phyloP scores from a whole-genome alignment of 2,797 vertebrate species.

The Aldrovandia affinis region DNA sequence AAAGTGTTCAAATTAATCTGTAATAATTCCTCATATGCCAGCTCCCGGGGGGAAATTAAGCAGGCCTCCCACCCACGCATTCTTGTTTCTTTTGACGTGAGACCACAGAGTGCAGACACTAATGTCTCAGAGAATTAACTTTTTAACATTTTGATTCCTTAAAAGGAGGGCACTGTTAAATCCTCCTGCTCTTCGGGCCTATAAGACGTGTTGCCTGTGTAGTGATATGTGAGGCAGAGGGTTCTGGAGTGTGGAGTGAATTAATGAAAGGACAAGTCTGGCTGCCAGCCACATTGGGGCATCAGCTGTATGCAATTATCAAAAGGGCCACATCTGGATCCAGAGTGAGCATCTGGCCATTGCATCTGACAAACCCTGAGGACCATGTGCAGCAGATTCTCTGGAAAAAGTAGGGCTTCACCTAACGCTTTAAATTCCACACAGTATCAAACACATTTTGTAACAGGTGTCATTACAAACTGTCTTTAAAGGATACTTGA shows the following conservation, averaged over 20 bases:
- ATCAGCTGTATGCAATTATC: conserved; percentile 63
- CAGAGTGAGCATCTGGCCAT: background rate
- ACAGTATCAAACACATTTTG: background rate
- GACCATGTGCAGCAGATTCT: background rate
- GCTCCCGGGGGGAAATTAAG: conserved; percentile 51
- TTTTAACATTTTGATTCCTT: conserved; percentile 59
- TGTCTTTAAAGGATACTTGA: background rate
- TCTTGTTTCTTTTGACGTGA: conserved; percentile 33
- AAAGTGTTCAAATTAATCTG: conserved; percentile 51
- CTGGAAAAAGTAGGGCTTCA: no score
- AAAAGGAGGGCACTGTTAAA: conserved; percentile 22
- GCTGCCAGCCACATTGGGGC: conserved; percentile 54
- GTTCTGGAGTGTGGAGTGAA: conserved; percentile 49
- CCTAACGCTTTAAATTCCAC: background rate
- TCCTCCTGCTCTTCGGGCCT: conserved; percentile 26
- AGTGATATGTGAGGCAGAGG: conserved; percentile 59
- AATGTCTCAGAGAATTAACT: conserved; percentile 58
- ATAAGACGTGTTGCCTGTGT: conserved; percentile 42
- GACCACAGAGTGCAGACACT: conserved; percentile 37
- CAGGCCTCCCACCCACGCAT: conserved; percentile 39
- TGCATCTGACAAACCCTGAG: background rate
- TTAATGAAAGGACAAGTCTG: conserved; percentile 53
- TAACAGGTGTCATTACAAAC: background rate
- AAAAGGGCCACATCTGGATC: conserved; percentile 60
- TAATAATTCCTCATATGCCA: conserved; percentile 41